Evolutionary conservation across 2,797 vertebrate genomes (phyloP).

Genomic region (Paedocypris micromegethes): DNA sequence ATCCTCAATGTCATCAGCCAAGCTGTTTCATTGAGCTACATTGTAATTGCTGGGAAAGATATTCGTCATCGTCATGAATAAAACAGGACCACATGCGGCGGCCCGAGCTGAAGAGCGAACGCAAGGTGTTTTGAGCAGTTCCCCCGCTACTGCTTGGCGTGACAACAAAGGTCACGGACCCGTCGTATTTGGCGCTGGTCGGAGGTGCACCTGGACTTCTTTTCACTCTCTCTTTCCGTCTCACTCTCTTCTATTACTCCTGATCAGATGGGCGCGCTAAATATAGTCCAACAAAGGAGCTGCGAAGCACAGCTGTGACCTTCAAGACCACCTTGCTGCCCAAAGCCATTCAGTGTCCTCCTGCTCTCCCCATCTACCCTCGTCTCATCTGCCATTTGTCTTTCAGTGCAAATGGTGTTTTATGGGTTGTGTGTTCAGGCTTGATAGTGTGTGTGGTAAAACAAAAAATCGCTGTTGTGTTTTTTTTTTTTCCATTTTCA

Average conservation of each 20-base stretch:
- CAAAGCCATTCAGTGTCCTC: slow-evolving; percentile 13
- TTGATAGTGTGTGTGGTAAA: slow-evolving; percentile 20
- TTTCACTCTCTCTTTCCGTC: slow-evolving; percentile 5
- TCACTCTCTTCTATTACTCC: slow-evolving; percentile 49
- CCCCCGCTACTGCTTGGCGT: slow-evolving; percentile 4
- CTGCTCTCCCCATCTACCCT: slow-evolving; percentile 25
- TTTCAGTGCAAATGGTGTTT: slow-evolving; percentile 39
- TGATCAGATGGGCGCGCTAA: slow-evolving; percentile 65
- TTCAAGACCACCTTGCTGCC: slow-evolving; percentile 58
- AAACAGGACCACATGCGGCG: slow-evolving; percentile 40
- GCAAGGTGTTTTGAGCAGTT: slow-evolving; percentile 1
- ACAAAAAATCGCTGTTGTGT: slow-evolving; percentile 5
- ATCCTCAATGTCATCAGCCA: slow-evolving; percentile 23
- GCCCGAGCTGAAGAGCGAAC: background rate
- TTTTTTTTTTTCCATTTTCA: background rate
- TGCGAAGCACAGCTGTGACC: slow-evolving; percentile 60
- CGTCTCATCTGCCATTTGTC: slow-evolving; percentile 29
- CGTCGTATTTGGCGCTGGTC: slow-evolving; percentile 19
- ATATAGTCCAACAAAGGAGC: slow-evolving; percentile 63
- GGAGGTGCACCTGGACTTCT: slow-evolving; percentile 28
- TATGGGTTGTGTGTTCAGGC: slow-evolving; percentile 36
- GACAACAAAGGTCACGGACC: slow-evolving; percentile 37
- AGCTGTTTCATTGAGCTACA: slow-evolving; percentile 23
- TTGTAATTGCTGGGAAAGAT: slow-evolving; percentile 34
- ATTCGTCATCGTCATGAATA: slow-evolving; percentile 43